Base-by-base conservation (phyloP, 2,113 vertebrate species). In the Gambusia holbrooki region DNA sequence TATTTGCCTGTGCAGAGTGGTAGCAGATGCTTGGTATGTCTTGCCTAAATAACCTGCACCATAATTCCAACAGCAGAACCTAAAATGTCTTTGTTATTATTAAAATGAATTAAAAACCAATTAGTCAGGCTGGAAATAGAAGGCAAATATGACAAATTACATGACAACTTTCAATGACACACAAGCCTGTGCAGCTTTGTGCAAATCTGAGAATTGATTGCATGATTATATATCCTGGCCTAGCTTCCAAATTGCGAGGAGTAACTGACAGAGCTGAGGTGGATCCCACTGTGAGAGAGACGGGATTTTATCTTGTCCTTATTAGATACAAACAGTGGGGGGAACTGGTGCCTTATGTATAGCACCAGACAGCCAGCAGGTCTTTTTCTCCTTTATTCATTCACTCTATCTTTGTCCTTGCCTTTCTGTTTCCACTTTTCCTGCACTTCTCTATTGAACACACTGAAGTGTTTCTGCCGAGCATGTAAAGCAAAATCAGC, bases 321-420 rank as follows among this genome's bases (percentile, higher is more conserved):
- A 90, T 92, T 90, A 88, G 85, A 80, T 79, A 66, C 79, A 90
- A 89, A 92, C 89, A 91, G 88, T 74, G 84, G 90, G 87, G 85
- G 85, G 85, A 74, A 86, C 66, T 35, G 72, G 87, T 70, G 80
- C 76, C 69, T 87, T 84, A 87, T 84, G 84, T 79, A 82, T 86
- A 79, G 88, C 74, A 73, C 79, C 80, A 78, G 69, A 84, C 77
- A 79, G 66, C 84, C 81, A 81, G 88, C 77, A 77, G 85, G 79
- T 71, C 84, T 79, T 76, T 79, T 76, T 61, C 72, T 54, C 40
- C 77, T 88, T 87, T 87, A 81, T 88, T 88, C 81, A 79, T 32
- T 5, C 14, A 48, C 45, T 48, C 71, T 72, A 42, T 37, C 78
- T 54, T 80, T 3, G 29, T 74, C 70, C 37, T 62, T 60, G 45